phyloP scores from a whole-genome alignment of 2,797 vertebrate genomes.

The Bovichtus diacanthus region DNA sequence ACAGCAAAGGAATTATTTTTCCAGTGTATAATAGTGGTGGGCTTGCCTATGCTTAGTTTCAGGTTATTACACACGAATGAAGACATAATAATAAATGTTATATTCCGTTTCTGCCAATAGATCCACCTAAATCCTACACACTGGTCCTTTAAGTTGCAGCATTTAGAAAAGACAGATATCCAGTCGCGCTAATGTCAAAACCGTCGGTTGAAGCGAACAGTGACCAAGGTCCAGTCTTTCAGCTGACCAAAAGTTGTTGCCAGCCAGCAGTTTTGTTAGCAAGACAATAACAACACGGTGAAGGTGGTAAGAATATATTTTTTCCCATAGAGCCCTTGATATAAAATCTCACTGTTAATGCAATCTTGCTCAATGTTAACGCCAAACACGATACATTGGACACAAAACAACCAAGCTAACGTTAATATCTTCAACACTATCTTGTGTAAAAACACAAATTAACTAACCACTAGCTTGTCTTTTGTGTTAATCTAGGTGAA shows the following conservation, averaged over 20 bases:
- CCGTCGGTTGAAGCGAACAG: not conserved
- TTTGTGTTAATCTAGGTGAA: not conserved
- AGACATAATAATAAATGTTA: too few species aligned
- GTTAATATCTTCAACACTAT: not conserved
- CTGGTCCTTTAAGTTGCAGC: not conserved
- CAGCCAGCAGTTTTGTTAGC: constrained; percentile 26
- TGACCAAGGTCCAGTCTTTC: constrained; percentile 4
- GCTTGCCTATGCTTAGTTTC: too few species aligned
- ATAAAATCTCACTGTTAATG: not conserved
- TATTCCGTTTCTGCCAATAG: too few species aligned
- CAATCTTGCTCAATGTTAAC: not conserved
- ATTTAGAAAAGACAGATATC: not conserved
- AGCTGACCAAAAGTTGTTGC: not conserved
- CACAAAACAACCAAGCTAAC: not conserved
- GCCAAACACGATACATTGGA: not conserved
- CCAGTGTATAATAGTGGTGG: too few species aligned
- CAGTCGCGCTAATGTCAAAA: not conserved
- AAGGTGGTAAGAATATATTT: not conserved
- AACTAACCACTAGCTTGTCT: not conserved
- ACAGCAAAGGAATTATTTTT: too few species aligned
- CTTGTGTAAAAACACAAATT: not conserved
- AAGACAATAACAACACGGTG: constrained; percentile 28
- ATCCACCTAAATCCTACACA: too few species aligned
- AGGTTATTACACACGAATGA: too few species aligned
- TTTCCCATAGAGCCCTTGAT: not conserved